Conservation (phyloP, 2,113 vertebrate species). For the Cnemophilus loriae region DNA sequence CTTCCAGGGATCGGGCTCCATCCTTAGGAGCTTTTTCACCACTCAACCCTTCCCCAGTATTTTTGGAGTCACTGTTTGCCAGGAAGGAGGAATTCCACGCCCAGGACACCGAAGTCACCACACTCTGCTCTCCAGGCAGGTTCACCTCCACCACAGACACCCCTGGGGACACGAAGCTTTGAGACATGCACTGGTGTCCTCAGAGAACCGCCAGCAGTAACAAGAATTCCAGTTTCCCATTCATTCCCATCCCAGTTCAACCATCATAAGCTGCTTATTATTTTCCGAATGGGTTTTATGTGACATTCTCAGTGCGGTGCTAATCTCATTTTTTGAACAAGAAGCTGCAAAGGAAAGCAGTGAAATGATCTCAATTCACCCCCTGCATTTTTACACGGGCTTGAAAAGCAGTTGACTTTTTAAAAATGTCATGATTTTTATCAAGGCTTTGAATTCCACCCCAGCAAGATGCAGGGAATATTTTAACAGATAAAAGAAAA, state of each 20-base stretch:
- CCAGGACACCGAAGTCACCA: not conserved
- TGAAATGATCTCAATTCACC: not conserved
- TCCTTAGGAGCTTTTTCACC: accelerated
- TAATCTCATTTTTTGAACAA: not conserved
- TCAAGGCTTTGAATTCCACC: not conserved
- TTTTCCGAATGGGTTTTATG: not conserved
- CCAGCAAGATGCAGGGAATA: not conserved
- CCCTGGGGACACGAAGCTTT: not conserved
- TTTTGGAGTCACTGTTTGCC: not conserved
- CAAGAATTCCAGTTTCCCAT: not conserved
- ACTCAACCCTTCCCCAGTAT: not conserved
- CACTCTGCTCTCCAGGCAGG: not conserved
- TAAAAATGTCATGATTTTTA: not conserved
- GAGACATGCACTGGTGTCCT: not conserved
- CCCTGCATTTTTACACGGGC: not conserved
- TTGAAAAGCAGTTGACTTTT: not conserved
- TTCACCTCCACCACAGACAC: not conserved
- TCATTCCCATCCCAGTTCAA: not conserved
- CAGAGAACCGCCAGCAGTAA: not conserved
- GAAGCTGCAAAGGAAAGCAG: not conserved
- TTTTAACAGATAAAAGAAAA: constrained; percentile 34
- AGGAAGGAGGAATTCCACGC: not conserved
- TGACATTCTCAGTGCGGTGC: not conserved
- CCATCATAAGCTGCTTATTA: not conserved
- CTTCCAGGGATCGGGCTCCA: not conserved